Conservation (phyloP, 2,797 vertebrate species). For the Loriculus beryllinus region DNA sequence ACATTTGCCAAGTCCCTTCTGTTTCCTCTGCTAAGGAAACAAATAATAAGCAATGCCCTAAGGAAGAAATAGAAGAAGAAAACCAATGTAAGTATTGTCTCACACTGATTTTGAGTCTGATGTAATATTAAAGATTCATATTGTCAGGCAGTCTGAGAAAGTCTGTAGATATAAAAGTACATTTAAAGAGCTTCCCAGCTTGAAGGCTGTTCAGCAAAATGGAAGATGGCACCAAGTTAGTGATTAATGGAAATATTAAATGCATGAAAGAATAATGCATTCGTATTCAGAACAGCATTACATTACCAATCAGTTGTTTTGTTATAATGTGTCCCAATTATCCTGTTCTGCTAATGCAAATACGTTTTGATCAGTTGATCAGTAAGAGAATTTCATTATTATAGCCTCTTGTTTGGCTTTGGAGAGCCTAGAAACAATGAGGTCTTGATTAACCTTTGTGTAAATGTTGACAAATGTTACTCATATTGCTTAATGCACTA, state of each 20-base stretch:
- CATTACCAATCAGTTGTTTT: slow-evolving; percentile 55
- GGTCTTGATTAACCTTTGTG: slow-evolving; percentile 6
- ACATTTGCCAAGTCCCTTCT: neutral
- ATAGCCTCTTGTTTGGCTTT: slow-evolving; percentile 56
- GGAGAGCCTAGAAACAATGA: slow-evolving; percentile 50
- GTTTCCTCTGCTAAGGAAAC: neutral
- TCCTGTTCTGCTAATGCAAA: slow-evolving; percentile 56
- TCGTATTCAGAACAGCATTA: slow-evolving; percentile 37
- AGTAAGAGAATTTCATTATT: slow-evolving; percentile 57
- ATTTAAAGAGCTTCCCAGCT: neutral
- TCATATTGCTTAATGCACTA: neutral
- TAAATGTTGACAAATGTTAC: slow-evolving; percentile 38
- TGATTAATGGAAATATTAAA: slow-evolving; percentile 63
- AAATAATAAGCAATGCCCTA: neutral
- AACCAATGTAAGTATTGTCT: neutral
- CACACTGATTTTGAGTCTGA: slow-evolving; percentile 6
- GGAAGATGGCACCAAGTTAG: neutral
- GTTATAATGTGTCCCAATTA: slow-evolving; percentile 42
- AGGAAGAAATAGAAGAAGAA: neutral
- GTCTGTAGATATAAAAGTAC: neutral
- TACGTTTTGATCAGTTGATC: slow-evolving; percentile 66
- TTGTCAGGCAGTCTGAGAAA: neutral
- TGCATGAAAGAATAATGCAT: slow-evolving; percentile 39
- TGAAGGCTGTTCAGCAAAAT: slow-evolving; percentile 31
- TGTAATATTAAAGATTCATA: slow-evolving; percentile 38